Evolutionary conservation across 2,113 vertebrate species (phyloP).

Genomic region (Callorhinus ursinus): DNA sequence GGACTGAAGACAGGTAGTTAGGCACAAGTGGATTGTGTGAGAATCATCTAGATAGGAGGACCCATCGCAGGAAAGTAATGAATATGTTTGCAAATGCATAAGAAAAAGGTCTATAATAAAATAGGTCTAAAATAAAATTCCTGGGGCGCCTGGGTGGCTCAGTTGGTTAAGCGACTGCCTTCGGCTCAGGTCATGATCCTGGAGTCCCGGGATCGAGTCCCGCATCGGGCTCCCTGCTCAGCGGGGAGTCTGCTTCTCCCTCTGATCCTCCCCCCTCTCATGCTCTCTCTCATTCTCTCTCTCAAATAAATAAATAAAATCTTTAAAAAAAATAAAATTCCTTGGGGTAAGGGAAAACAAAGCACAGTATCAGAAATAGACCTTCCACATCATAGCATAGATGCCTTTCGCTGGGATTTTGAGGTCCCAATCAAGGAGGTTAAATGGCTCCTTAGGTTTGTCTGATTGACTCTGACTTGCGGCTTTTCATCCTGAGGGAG

Average conservation of each 20-base stretch:
- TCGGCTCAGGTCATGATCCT: too few species aligned
- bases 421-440: neutral
- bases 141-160: too few species aligned
- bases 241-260: too few species aligned
- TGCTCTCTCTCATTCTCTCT: too few species aligned
- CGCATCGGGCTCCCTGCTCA: too few species aligned
- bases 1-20: neutral
- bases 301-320: too few species aligned
- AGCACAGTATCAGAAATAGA: neutral
- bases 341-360: neutral
- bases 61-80: neutral
- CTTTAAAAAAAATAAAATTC: neutral
- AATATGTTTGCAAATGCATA: neutral
- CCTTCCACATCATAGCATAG: rapidly evolving
- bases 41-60: neutral
- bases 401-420: neutral
- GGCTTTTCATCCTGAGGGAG: neutral
- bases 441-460: neutral
- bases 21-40: neutral
- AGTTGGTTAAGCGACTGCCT: too few species aligned
- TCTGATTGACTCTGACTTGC: neutral
- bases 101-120: neutral
- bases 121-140: neutral
- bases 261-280: too few species aligned
- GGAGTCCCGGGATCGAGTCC: too few species aligned